Evolutionary conservation across 2,797 vertebrate species (phyloP).

Genomic region (Chrysocyon brachyurus): DNA sequence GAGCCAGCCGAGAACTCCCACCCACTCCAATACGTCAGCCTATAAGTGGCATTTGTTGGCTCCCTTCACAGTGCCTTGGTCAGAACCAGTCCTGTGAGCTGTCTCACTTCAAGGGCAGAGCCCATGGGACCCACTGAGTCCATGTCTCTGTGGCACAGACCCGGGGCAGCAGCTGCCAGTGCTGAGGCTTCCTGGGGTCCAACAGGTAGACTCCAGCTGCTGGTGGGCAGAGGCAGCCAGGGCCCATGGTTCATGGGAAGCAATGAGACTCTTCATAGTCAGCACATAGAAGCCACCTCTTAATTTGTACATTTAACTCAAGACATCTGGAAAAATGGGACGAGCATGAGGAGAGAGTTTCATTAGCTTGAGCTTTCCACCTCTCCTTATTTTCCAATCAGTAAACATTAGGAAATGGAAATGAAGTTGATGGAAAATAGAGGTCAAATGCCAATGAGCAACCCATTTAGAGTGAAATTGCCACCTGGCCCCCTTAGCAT

Average conservation of each 20-base stretch:
- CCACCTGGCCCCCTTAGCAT: not conserved
- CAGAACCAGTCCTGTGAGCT: not conserved
- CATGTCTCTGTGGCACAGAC: not conserved
- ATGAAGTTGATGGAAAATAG: constrained; percentile 18
- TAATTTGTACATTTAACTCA: not conserved
- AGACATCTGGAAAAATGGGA: not conserved
- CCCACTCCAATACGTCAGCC: not conserved
- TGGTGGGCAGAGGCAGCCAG: not conserved
- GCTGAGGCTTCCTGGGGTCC: not conserved
- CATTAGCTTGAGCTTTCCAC: not conserved
- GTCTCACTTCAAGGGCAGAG: not conserved
- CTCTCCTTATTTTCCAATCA: constrained; percentile 10
- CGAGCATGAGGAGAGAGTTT: not conserved
- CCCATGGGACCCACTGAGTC: not conserved
- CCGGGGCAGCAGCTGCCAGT: not conserved
- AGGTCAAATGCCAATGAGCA: constrained; percentile 24
- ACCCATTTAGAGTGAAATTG: not conserved
- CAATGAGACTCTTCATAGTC: not conserved
- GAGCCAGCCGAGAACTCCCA: not conserved
- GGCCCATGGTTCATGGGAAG: not conserved
- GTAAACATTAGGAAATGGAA: constrained; percentile 39
- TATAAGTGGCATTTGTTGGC: not conserved
- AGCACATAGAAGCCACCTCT: not conserved
- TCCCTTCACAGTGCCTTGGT: not conserved
- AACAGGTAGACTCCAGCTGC: too few relatives aligned